phyloP scores from a whole-genome alignment of 2,888 invertebrate species.

The Hylaea fasciaria region DNA sequence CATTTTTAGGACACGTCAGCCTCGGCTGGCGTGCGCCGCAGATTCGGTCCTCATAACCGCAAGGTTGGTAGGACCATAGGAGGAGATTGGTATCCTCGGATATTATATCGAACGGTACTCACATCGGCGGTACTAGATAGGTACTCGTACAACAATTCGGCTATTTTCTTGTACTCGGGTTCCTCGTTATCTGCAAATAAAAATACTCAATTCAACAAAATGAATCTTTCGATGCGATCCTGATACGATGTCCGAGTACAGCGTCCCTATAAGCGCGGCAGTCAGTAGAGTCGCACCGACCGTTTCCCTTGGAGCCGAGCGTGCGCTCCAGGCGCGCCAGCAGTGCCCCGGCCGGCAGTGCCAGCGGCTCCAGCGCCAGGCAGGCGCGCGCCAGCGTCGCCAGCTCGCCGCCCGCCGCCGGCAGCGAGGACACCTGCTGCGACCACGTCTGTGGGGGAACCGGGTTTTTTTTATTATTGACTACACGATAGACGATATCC shows the following conservation, averaged over 20 bases:
- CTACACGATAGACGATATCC: too few relatives aligned
- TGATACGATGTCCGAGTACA: too few relatives aligned
- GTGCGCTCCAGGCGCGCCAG: slow-evolving; percentile 87
- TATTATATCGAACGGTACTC: slow-evolving; percentile 51
- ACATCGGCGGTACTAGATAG: slow-evolving; percentile 71
- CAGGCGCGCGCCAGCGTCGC: slow-evolving; percentile 78
- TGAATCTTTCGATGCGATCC: too few relatives aligned
- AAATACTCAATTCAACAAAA: neutral
- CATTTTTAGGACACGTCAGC: too few relatives aligned
- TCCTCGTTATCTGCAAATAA: slow-evolving; percentile 66
- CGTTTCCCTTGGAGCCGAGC: slow-evolving; percentile 80
- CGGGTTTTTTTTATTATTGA: too few relatives aligned
- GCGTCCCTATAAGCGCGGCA: too few relatives aligned
- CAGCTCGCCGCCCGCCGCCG: slow-evolving; percentile 53
- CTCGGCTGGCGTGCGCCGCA: too few relatives aligned
- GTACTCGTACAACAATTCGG: slow-evolving; percentile 70
- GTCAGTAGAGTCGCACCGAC: neutral
- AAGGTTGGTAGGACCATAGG: too few relatives aligned
- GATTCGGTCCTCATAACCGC: too few relatives aligned
- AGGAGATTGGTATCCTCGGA: too few relatives aligned
- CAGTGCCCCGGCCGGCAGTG: slow-evolving; percentile 92
- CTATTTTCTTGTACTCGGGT: slow-evolving; percentile 76
- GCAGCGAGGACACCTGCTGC: slow-evolving; percentile 61
- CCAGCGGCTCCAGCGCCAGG: slow-evolving; percentile 91
- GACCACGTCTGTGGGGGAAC: slow-evolving; percentile 73